phyloP scores from a whole-genome alignment of 2,888 invertebrate genomes.

The Ptychoptera contaminata region DNA sequence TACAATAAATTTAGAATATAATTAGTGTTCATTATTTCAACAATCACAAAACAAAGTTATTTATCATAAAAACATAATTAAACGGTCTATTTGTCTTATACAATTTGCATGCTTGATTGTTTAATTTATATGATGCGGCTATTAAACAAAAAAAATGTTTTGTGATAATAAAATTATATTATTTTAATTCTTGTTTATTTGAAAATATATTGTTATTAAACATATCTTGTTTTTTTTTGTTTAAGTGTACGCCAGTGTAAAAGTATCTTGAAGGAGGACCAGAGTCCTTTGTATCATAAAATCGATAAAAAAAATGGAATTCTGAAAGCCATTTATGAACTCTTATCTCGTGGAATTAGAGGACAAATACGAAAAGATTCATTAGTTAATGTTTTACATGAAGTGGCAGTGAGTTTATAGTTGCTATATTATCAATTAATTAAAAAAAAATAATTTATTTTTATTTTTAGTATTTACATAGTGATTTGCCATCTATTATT shows the following conservation, averaged over 20 bases:
- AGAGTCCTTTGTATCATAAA: constrained; percentile 46
- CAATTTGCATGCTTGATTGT: too few relatives aligned
- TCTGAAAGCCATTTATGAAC: constrained; percentile 60
- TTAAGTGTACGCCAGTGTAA: constrained; percentile 49
- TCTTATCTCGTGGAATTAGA: constrained; percentile 61
- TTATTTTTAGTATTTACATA: constrained; percentile 49
- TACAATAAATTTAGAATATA: constrained; percentile 1
- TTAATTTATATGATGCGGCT: constrained; percentile 9
- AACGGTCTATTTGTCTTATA: too few relatives aligned
- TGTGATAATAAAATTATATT: too few relatives aligned
- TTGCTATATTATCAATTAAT: constrained; percentile 3
- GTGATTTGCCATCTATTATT: constrained; percentile 66
- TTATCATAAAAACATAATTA: too few relatives aligned
- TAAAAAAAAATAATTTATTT: constrained; percentile 1
- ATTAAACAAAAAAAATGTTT: constrained; percentile 12
- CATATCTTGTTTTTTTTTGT: background rate
- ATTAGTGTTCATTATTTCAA: constrained; percentile 11
- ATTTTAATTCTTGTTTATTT: too few relatives aligned
- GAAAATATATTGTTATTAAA: constrained; percentile 19
- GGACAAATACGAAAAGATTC: constrained; percentile 66
- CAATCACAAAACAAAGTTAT: background rate
- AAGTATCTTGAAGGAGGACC: constrained; percentile 46
- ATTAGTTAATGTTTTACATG: constrained; percentile 52
- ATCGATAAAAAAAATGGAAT: constrained; percentile 43
- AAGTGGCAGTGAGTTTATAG: constrained; percentile 50